Evolutionary conservation across 2,888 invertebrate species (phyloP), one percentile per base, ranked within the genome.

Genomic region (Melitaea athalia): DNA sequence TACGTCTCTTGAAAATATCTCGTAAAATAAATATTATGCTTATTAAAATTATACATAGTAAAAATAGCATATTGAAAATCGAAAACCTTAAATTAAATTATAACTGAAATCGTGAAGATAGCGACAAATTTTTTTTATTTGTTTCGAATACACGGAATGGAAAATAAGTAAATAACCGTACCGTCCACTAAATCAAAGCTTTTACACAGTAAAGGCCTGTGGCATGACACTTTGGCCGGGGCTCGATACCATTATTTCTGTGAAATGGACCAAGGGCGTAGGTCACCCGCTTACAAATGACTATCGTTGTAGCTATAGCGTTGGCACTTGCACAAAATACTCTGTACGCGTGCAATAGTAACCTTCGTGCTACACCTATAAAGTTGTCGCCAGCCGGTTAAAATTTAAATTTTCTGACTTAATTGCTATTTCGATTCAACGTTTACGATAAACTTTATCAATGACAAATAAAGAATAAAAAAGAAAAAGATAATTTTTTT

Each of bases 191-290:
- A 72, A 69, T 72, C 71, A 69, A 59, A 71, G 60, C 63, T 64
- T 64, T 72, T 67, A 65, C 64, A 73, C 59, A 68, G 67, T 63
- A 59, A 59, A 65, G 67, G 68, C 64, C 66, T 67, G 62, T 70
- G 67, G 64, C 70, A 68, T 66, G 69, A 70, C 70, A 74, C 59
- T 71, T 69, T 73, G 59, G 72, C 59, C 67, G 64, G 42, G 49
- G 64, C 71, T 71, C 71, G 63, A 69, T 70, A 64, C 67, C 71
- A 71, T 71, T 73, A 73, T 71, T 75, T 72, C 55, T 68, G 61
- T 63, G 69, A 65, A 76, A 74, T 71, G 65, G 68, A 60, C 70
- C 71, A 73, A 74, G 70, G 70, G 67, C 70, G 55, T 45, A 59
- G 67, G 74, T 72, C 70, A 68, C 65, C 63, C 61, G 64, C 59